Evolutionary conservation across 2,888 invertebrate genomes (phyloP), one percentile per base, ranked within the genome.

Genomic region (Euclidia mi): DNA sequence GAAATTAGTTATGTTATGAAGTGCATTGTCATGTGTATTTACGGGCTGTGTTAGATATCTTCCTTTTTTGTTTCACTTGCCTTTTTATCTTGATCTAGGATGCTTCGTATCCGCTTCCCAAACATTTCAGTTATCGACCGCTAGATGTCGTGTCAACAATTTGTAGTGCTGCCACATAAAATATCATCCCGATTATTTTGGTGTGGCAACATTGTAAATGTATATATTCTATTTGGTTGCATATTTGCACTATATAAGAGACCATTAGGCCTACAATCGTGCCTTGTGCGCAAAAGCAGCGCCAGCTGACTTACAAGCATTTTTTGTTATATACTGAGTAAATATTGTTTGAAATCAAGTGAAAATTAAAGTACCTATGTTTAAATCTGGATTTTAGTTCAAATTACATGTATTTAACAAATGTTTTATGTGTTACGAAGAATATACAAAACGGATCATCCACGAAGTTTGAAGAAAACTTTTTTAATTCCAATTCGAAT

Each of bases 211-310:
- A 41, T 32, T 38, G 10, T 15, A 28, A 17, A 2, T 17, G 29
- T 34, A 18, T 28, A 46, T 2, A 20, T n/a, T 32, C 18, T 34
- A 38, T 34, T 59, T 47, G 31, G 20, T 51, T n/a, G 50, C 50
- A 7, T 44, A 18, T 47, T 31, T 41, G 29, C 14, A 29, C 9
- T 31, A 47, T 15, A 25, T 55, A 29, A 37, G 18, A 14, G 14
- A 34, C 10, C 6, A n/a, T 0, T 44, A 40, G 79, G 79, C 82
- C 84, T 85, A 82, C 64, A 49, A 60, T 50, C 50, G 84, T 86
- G 86, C 85, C 89, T 88, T 85, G 80, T 9, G 15, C 44, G 56
- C 44, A 50, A 31, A 31, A 50, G 35, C 41, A 44, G 25, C 11
- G 18, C 35, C 29, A 37, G 49, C 45, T 31, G 25, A 34, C 35